A percentile compares a stretch with the other conserved stretches of the same genome.
phyloP scores from a whole-genome alignment of 2,797 vertebrate genomes.

The Rhabdophis nuchalis region DNA sequence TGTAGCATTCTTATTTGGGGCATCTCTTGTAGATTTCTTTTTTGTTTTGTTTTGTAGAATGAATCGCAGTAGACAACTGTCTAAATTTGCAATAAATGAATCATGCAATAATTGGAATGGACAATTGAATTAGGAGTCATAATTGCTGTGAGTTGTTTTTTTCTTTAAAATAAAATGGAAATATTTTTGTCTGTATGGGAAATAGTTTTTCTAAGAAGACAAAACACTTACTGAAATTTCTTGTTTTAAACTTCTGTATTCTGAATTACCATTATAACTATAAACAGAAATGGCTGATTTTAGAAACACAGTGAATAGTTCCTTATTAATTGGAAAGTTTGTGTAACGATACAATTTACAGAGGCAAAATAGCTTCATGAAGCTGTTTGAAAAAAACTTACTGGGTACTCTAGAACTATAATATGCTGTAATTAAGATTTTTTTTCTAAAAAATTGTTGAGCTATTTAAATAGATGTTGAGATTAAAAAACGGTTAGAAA shows the following conservation, averaged over 20 bases:
- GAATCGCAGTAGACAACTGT: background rate
- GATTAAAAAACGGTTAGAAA: background rate
- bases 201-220: background rate
- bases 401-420: slow-evolving; percentile 2
- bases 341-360: slow-evolving; percentile 10
- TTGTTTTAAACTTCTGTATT: background rate
- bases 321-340: slow-evolving; percentile 2
- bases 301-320: background rate
- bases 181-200: background rate
- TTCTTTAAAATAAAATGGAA: background rate
- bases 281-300: background rate
- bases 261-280: background rate
- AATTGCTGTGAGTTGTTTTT: background rate
- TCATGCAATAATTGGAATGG: background rate
- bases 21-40: background rate
- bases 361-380: background rate
- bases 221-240: background rate
- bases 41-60: background rate
- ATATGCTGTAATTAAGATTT: slow-evolving; percentile 28
- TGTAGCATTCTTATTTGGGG: background rate
- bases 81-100: background rate
- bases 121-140: background rate
- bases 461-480: slow-evolving; percentile 49
- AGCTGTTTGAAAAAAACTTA: background rate
- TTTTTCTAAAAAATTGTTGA: slow-evolving; percentile 9